Evolutionary conservation across 2,113 vertebrate species (phyloP).

Genomic region (Mustela lutreola): DNA sequence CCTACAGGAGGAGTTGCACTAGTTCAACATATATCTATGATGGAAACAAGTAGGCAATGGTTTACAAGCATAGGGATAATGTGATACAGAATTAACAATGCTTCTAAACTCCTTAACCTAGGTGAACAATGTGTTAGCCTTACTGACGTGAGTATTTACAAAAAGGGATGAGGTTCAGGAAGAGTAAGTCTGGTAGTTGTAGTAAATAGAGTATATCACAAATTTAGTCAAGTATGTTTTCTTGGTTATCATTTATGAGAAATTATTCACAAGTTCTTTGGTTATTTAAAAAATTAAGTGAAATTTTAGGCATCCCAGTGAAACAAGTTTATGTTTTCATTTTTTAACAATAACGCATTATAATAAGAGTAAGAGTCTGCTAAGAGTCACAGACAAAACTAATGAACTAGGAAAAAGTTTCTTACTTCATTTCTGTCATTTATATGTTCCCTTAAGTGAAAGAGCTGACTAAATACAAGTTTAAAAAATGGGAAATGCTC

Average conservation of each 20-base stretch:
- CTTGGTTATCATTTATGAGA: not conserved
- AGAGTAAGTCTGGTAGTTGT: not conserved
- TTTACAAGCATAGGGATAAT: not conserved
- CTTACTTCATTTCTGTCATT: not conserved
- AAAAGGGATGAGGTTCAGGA: not conserved
- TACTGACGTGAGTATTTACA: not conserved
- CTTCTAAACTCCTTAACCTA: not conserved
- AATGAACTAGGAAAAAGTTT: not conserved
- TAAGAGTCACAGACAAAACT: not conserved
- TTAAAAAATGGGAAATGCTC: not conserved
- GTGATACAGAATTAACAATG: not conserved
- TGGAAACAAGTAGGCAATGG: not conserved
- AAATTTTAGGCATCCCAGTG: not conserved
- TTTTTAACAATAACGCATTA: not conserved
- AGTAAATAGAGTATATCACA: not conserved
- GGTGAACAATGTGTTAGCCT: not conserved
- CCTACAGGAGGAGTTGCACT: not conserved
- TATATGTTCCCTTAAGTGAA: not conserved
- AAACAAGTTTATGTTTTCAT: not conserved
- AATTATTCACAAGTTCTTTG: not conserved
- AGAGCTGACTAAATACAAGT: not conserved
- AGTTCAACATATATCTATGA: not conserved
- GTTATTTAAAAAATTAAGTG: not conserved
- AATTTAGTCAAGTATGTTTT: not conserved
- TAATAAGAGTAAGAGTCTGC: not conserved